Evolutionary conservation across 2,113 vertebrate genomes (phyloP), one percentile per base, ranked within the genome.

Genomic region (Rhipidura dahli): DNA sequence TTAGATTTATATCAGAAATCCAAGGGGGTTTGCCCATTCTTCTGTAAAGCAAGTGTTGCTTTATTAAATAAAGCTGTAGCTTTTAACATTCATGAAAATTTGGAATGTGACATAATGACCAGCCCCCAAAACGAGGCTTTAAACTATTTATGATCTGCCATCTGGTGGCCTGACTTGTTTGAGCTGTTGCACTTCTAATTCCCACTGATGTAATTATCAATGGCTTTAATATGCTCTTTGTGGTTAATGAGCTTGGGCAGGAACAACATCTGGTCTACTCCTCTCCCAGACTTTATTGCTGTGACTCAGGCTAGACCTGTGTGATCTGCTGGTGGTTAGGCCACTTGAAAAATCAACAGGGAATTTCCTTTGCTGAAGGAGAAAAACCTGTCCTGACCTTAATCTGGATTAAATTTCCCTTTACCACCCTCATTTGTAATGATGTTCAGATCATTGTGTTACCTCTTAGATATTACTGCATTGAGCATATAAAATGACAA

Each of bases 71-170:
- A 79, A 79, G 49, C 19, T 16, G 4, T 66, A 28, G 4, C n/a
- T 78, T 80, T 65, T 77, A 64, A 35, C 50, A 71, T 19, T 57
- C 33, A 35, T 5, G 2, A 31, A 78, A 76, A 26, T 75, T 64
- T 13, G 13, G 15, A 37, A 31, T 56, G 61, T 45, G 28, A 79
- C 84, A 60, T 59, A 81, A 69, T 24, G 40, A 73, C n/a, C 33
- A 69, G 44, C 40, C 11, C 28, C 26, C 37, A 57, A 68, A 88
- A 88, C 3, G 15, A 33, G 53, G 42, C 63, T 80, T 83, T 92
- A 80, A 88, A 40, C 83, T 83, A 61, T 87, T 92, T 80, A 57
- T 59, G 78, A 84, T 93, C 79, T 96, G 93, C 91, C 93, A 79
- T 80, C 95, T 96, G 83, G 63, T 94, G 87, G 90, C 53, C 57